These are phyloP conservation scores for Patella ulyssiponensis DNA, from an alignment of 2,888 invertebrate species.

Conservation along the genomic window DNA sequence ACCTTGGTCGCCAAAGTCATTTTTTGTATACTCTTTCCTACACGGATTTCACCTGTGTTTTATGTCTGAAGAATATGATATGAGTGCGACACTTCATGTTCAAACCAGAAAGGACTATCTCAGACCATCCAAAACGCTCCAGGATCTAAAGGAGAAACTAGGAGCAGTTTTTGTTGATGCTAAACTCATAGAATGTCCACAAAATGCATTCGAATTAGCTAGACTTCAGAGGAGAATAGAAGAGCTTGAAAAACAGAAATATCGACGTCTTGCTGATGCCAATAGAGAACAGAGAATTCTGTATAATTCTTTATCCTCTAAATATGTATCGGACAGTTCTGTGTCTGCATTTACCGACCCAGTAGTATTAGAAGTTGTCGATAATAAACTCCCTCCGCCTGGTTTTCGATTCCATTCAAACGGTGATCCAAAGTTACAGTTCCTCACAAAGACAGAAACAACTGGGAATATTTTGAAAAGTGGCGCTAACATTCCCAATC, in stretches of 20 bases:
- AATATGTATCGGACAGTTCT: not conserved
- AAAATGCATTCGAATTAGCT: constrained; percentile 51
- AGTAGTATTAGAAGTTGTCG: constrained; percentile 13
- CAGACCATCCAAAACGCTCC: constrained; percentile 47
- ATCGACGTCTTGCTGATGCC: constrained; percentile 39
- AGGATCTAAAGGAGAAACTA: constrained; percentile 49
- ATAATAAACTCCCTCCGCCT: constrained; percentile 40
- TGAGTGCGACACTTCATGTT: constrained; percentile 17
- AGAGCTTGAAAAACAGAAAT: constrained; percentile 47
- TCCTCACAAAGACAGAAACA: no score
- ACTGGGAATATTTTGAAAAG: no score
- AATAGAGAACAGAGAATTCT: constrained; percentile 41
- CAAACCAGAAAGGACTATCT: constrained; percentile 32
- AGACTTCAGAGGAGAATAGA: constrained; percentile 46
- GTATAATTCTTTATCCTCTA: not conserved
- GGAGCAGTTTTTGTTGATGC: constrained; percentile 49
- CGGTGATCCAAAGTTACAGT: constrained; percentile 41
- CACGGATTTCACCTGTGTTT: no score
- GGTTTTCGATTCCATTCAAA: constrained; percentile 54
- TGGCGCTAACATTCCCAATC: no score
- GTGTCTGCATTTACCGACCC: not conserved
- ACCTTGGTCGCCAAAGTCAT: no score
- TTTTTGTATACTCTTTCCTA: no score
- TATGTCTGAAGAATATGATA: not conserved
- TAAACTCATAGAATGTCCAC: constrained; percentile 51